A percentile compares a stretch with the other conserved stretches of the same genome.
These are phyloP conservation scores for Acanthis flammea DNA, from an alignment of 2,797 vertebrate species.

Conservation along the genomic window DNA sequence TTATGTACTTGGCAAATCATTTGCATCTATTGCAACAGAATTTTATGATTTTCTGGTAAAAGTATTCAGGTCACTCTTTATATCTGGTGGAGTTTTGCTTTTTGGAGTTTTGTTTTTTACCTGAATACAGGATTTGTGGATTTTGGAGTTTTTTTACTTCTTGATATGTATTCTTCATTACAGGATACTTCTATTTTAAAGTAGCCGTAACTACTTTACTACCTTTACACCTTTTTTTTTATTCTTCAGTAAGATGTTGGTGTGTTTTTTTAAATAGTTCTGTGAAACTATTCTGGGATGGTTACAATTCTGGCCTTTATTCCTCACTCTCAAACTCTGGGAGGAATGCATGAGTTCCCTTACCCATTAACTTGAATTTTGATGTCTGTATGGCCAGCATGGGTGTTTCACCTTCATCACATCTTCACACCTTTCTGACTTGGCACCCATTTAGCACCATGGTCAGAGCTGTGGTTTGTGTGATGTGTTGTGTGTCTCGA, in stretches of 20 bases:
- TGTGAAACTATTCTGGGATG: neutral
- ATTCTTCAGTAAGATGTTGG: neutral
- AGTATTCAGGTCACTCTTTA: neutral
- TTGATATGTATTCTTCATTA: neutral
- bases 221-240: neutral
- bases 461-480: slow-evolving; percentile 39
- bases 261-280: neutral
- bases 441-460: neutral
- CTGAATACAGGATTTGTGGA: neutral
- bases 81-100: neutral
- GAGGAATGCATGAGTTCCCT: neutral
- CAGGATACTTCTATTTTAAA: neutral
- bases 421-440: neutral
- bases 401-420: neutral
- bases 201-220: neutral
- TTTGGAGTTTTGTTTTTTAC: neutral
- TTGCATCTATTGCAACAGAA: neutral
- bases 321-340: neutral
- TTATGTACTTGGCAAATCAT: neutral
- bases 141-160: neutral
- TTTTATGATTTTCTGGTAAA: neutral
- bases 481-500: slow-evolving; percentile 84
- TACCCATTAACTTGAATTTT: neutral
- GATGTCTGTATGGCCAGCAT: neutral
- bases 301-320: neutral